Percentiles rank a stretch among this genome's conserved stretches.
Conservation (phyloP, 2,113 vertebrate species). For the human region DNA sequence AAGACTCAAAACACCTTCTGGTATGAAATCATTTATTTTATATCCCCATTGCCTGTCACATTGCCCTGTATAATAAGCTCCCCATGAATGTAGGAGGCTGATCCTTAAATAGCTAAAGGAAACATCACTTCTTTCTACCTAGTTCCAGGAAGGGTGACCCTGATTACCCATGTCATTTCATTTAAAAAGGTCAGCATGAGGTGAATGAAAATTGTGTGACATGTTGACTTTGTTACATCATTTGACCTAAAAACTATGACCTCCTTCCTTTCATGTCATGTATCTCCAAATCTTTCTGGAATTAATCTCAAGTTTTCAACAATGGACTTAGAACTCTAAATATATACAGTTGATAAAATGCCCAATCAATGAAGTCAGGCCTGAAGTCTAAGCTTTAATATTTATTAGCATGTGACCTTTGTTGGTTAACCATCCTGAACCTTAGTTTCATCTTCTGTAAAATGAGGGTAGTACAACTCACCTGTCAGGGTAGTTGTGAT, state of each 20-base stretch:
- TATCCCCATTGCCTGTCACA: neutral
- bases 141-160: neutral
- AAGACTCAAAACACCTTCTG: neutral
- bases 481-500: neutral
- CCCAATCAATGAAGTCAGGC: neutral
- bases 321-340: neutral
- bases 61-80: neutral
- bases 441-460: neutral
- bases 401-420: neutral
- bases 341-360: neutral
- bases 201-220: neutral
- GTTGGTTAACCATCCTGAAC: neutral
- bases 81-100: neutral
- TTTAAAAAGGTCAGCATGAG: neutral
- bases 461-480: neutral
- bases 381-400: neutral
- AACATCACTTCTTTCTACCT: neutral
- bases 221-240: neutral
- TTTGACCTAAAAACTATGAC: constrained; percentile 3
- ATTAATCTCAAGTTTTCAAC: neutral
- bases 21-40: neutral
- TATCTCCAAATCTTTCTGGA: neutral
- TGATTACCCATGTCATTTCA: neutral
- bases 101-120: neutral
- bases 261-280: neutral